These are phyloP conservation scores for Synergus umbraculus DNA, from an alignment of 2,888 invertebrate genomes.

Conservation along the genomic window DNA sequence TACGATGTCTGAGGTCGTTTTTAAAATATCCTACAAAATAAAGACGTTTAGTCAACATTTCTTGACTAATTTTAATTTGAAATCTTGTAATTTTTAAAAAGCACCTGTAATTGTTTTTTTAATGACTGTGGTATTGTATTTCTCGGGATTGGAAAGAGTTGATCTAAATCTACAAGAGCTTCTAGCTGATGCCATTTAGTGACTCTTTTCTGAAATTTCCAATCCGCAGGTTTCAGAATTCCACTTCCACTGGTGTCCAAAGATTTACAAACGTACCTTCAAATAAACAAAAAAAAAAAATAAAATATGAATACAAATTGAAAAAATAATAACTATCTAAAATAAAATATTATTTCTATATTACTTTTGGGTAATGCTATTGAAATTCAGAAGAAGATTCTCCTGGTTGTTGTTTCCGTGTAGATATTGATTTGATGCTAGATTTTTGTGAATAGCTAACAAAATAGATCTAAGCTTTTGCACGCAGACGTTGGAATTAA, in stretches of 20 bases:
- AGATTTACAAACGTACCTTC: conserved; percentile 82
- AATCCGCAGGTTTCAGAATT: conserved; percentile 84
- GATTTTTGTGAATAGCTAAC: conserved; percentile 80
- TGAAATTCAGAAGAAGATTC: conserved; percentile 82
- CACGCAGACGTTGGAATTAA: conserved; percentile 80
- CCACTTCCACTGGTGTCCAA: conserved; percentile 78
- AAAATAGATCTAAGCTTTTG: conserved; percentile 81
- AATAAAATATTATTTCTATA: too few relatives aligned
- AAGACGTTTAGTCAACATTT: background rate
- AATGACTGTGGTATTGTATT: conserved; percentile 81
- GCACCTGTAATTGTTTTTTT: conserved; percentile 85
- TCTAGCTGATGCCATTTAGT: conserved; percentile 88
- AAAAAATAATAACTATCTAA: background rate
- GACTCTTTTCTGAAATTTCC: conserved; percentile 85
- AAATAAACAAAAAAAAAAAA: conserved; percentile 39
- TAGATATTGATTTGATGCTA: conserved; percentile 80
- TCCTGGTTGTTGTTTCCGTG: conserved; percentile 82
- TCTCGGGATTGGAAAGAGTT: conserved; percentile 84
- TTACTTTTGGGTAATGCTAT: conserved; percentile 72
- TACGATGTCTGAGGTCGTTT: conserved; percentile 80
- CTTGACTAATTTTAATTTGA: background rate
- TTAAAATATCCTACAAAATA: conserved; percentile 80
- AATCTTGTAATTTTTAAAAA: background rate
- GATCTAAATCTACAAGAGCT: conserved; percentile 87
- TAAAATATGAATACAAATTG: background rate